phyloP scores from a whole-genome alignment of 2,113 vertebrate genomes.

The Chionodraco myersi region DNA sequence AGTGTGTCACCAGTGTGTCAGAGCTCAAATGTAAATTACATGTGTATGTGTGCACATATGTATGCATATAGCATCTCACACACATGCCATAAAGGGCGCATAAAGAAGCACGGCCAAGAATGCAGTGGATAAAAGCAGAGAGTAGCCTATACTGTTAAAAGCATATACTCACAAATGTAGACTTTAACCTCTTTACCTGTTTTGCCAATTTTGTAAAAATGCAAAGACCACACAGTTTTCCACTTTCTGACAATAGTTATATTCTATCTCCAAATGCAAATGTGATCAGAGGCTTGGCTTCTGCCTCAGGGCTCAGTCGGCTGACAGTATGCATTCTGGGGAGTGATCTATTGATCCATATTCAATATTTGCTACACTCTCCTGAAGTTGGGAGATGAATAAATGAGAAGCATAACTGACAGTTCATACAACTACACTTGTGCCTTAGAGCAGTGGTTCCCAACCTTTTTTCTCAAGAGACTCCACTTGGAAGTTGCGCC shows the following conservation, averaged over 20 bases:
- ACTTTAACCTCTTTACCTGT: conserved; percentile 14
- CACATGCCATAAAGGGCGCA: conserved; percentile 46
- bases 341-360: conserved; percentile 85
- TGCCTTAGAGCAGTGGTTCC: neutral
- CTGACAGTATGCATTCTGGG: conserved; percentile 83
- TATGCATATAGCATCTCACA: conserved; percentile 48
- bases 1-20: conserved; percentile 48
- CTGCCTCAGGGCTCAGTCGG: conserved; percentile 75
- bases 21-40: conserved; percentile 65
- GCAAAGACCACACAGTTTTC: conserved; percentile 47
- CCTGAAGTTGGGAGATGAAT: conserved; percentile 78
- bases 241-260: conserved; percentile 69
- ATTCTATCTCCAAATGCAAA: conserved; percentile 81
- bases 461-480: too few relatives aligned
- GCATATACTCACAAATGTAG: conserved; percentile 3
- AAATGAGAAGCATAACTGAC: conserved; percentile 77
- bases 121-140: neutral
- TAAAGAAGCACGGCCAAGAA: conserved; percentile 21
- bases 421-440: conserved; percentile 64
- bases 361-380: conserved; percentile 81
- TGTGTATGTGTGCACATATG: conserved; percentile 54
- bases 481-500: too few relatives aligned
- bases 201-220: conserved; percentile 51
- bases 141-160: neutral
- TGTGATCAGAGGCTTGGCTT: conserved; percentile 75